Conservation (phyloP, 2,888 invertebrate species). For the Crioceris asparagi region DNA sequence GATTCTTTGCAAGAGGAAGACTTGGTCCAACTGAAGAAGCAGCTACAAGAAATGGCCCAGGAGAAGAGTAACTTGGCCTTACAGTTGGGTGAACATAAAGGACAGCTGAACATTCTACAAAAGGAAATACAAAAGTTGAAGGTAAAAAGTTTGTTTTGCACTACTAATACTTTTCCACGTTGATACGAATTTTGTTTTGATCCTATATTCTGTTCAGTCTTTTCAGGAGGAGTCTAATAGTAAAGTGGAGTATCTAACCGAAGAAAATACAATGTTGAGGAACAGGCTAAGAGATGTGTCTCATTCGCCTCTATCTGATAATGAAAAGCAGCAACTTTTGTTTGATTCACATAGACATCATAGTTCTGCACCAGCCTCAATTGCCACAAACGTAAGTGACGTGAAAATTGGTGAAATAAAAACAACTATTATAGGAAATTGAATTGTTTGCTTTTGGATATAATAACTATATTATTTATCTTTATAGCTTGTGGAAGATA, state of each 20-base stretch:
- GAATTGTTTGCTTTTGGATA: too few species aligned
- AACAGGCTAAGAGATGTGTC: slow-evolving; percentile 67
- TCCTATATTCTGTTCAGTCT: slow-evolving; percentile 30
- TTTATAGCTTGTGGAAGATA: slow-evolving; percentile 28
- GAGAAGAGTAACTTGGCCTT: slow-evolving; percentile 55
- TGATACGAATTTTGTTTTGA: not conserved
- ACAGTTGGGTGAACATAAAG: slow-evolving; percentile 53
- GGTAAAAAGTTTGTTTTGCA: slow-evolving; percentile 38
- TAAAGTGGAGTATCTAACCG: slow-evolving; percentile 56
- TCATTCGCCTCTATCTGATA: slow-evolving; percentile 72
- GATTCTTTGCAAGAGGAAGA: slow-evolving; percentile 43
- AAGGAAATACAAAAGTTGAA: slow-evolving; percentile 60
- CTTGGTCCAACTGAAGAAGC: slow-evolving; percentile 52
- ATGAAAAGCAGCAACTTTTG: slow-evolving; percentile 71
- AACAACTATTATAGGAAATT: too few species aligned
- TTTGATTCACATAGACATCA: slow-evolving; percentile 58
- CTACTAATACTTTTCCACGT: too few species aligned
- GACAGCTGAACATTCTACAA: slow-evolving; percentile 55
- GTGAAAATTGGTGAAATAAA: not conserved
- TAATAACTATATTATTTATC: slow-evolving; percentile 6
- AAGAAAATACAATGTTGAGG: slow-evolving; percentile 67
- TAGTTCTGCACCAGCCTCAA: slow-evolving; percentile 73
- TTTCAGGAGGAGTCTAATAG: slow-evolving; percentile 50
- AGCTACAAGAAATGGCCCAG: slow-evolving; percentile 52
- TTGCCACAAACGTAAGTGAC: slow-evolving; percentile 42